These are phyloP conservation scores for Clarias platycephalus DNA, from an alignment of 2,797 vertebrate genomes.

Conservation along the genomic window DNA sequence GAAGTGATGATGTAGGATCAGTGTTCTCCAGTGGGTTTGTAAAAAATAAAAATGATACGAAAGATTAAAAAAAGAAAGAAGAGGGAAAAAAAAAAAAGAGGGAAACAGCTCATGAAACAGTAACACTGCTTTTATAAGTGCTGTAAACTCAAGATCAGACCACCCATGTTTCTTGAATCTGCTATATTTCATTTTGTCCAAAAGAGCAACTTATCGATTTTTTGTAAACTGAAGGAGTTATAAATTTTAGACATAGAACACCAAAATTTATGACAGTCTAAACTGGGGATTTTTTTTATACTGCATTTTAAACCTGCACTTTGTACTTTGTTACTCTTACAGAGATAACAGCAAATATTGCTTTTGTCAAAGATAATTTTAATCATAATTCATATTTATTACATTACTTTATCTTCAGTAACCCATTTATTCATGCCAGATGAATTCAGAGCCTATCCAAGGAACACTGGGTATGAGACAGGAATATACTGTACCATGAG, in stretches of 20 bases:
- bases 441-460: background rate
- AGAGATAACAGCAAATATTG: slow-evolving; percentile 4
- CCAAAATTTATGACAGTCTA: slow-evolving; percentile 11
- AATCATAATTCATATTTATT: background rate
- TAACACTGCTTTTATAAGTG: background rate
- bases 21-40: background rate
- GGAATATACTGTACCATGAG: background rate
- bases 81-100: background rate
- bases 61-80: background rate
- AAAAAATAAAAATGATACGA: background rate
- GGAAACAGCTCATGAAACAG: background rate
- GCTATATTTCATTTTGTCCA: slow-evolving; percentile 45
- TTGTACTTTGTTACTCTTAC: background rate
- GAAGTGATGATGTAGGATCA: slow-evolving; percentile 34
- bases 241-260: slow-evolving; percentile 23
- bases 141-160: slow-evolving; percentile 20
- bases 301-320: slow-evolving; percentile 11
- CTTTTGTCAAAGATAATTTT: slow-evolving; percentile 9
- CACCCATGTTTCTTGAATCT: slow-evolving; percentile 25
- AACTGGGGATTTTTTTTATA: slow-evolving; percentile 31
- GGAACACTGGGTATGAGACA: background rate
- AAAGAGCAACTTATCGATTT: slow-evolving; percentile 32
- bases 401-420: background rate
- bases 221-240: background rate
- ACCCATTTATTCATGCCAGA: background rate